Evolutionary conservation across 2,113 vertebrate genomes (phyloP), one percentile per base, ranked within the genome.

Genomic region (Canis aureus): DNA sequence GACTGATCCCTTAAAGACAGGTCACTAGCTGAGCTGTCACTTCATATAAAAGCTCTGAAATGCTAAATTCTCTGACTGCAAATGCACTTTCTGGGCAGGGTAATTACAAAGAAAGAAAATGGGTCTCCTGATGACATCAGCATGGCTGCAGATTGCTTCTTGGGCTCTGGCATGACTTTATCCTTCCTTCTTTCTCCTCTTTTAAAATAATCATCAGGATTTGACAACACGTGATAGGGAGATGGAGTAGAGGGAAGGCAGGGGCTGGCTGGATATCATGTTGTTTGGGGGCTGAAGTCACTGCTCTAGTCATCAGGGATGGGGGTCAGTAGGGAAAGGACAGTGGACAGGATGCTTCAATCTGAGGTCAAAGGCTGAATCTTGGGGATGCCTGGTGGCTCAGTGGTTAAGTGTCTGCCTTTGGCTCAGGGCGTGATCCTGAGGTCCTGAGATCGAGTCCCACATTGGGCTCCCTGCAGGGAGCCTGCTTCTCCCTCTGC

Each of bases 21-120:
- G 90, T 49, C 71, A 7, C 88, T 83, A 92, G 84, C 95, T 95
- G 91, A 86, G 95, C 78, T 95, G 95, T 78, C 91, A 95, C 92
- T 94, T 97, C 96, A 93, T 59, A 94, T 94, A 95, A 98, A 89
- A 95, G 73, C 95, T 97, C 90, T 96, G 97, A 98, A 98, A 97
- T 89, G 97, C 96, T 94, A 94, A 95, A 95, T 96, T 98, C 94
- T 95, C 51, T 79, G 71, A 80, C 89, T 84, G 92, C 55, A 66
- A 98, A 95, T 13, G 43, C 78, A 66, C 94, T 98, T 97, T 97
- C 97, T 97, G 95, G 83, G 90, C 95, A 96, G 90, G 88, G 74
- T 15, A 74, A 96, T 98, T 98, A 97, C 87, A 97, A 35, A 43
- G 90, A 97, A 96, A 98, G 64, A 90, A 98, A 96, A 98, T 35